Evolutionary conservation across 2,113 vertebrate genomes (phyloP).

Genomic region (Pongo abelii): DNA sequence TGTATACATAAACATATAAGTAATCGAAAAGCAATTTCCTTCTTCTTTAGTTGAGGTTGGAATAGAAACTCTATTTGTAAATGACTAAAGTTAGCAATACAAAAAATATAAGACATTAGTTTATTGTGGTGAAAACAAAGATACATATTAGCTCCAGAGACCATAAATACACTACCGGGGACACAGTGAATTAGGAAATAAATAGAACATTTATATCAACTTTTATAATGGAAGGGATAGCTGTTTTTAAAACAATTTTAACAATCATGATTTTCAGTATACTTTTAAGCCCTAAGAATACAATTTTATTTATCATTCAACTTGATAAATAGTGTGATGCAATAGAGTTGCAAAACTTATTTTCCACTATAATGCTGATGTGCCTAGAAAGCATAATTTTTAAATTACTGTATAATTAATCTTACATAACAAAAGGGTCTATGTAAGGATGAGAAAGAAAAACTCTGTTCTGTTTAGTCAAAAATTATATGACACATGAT

Average conservation of each 20-base stretch:
- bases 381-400: neutral
- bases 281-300: neutral
- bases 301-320: neutral
- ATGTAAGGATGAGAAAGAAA: neutral
- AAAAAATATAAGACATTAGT: neutral
- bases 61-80: neutral
- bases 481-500: neutral
- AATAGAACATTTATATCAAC: neutral
- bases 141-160: neutral
- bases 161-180: neutral
- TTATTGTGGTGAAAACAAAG: neutral
- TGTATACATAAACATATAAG: neutral
- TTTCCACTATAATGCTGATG: neutral
- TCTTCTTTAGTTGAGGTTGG: neutral
- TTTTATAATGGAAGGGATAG: neutral
- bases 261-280: neutral
- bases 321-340: neutral
- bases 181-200: neutral
- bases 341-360: neutral
- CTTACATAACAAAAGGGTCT: neutral
- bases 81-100: neutral
- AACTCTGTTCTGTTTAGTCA: neutral
- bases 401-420: neutral
- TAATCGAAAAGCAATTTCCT: neutral
- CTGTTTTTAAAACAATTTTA: neutral